Evolutionary conservation across 2,888 invertebrate species (phyloP).

Genomic region (Drosophila suboccidentalis): DNA sequence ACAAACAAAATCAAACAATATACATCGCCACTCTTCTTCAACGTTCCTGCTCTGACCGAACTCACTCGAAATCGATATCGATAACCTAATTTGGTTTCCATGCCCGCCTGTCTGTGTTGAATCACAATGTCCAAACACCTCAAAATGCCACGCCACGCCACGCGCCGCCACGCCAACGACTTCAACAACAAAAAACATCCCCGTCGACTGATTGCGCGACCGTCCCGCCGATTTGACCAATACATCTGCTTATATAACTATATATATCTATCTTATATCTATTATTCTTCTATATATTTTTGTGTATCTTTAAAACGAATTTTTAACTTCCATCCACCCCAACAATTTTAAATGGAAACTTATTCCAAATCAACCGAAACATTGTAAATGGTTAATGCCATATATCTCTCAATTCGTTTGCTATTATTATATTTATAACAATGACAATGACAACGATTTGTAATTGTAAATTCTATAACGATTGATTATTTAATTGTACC

Average conservation of each 20-base stretch:
- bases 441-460: conserved; percentile 26
- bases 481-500: conserved; percentile 15
- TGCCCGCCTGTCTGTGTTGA: conserved; percentile 56
- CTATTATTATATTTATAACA: conserved; percentile 19
- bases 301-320: conserved; percentile 13
- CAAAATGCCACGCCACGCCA: conserved; percentile 50
- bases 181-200: conserved; percentile 68
- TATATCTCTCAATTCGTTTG: conserved; percentile 36
- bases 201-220: conserved; percentile 77
- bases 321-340: conserved; percentile 25
- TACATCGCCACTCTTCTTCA: conserved; percentile 75
- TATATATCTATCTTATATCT: conserved; percentile 35
- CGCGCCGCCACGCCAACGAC: conserved; percentile 71
- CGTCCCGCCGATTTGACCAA: conserved; percentile 73
- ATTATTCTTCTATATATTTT: conserved; percentile 26
- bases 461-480: conserved; percentile 27
- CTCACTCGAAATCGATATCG: conserved; percentile 50
- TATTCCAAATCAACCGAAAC: conserved; percentile 30
- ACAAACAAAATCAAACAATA: conserved; percentile 11
- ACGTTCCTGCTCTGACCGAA: conserved; percentile 76
- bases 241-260: conserved; percentile 11
- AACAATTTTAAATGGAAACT: conserved; percentile 27
- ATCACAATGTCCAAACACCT: conserved; percentile 36
- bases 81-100: conserved; percentile 44
- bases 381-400: conserved; percentile 56